These are phyloP conservation scores for Epizoanthus fatuus DNA, from an alignment of 92 coral and sea anemone genomes.

Conservation along the genomic window DNA sequence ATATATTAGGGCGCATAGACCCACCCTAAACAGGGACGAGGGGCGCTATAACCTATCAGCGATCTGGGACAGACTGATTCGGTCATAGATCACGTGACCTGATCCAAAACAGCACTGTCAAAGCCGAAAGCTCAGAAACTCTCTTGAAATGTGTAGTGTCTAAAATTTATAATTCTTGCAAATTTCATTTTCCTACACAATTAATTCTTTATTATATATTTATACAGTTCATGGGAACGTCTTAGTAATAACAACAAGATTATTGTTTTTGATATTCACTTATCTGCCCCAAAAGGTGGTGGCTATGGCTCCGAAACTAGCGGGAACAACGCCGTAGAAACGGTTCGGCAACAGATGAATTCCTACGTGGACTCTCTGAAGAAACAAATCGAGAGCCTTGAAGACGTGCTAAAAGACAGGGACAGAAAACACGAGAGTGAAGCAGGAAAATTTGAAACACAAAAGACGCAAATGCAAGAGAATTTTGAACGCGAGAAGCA, in stretches of 20 bases:
- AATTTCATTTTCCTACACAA: too few species aligned
- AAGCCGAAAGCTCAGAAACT: too few species aligned
- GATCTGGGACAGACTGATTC: too few species aligned
- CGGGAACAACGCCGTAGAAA: slow-evolving; percentile 16
- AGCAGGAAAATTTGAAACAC: slow-evolving; percentile 68
- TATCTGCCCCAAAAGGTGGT: neutral
- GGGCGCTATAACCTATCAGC: too few species aligned
- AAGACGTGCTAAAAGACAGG: slow-evolving; percentile 60
- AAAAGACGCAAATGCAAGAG: slow-evolving; percentile 74
- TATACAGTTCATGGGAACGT: neutral
- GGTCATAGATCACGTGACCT: too few species aligned
- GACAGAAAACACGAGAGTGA: slow-evolving; percentile 81
- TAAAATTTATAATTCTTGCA: too few species aligned
- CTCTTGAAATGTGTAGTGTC: too few species aligned
- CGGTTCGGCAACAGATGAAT: slow-evolving; percentile 15
- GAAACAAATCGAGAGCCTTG: slow-evolving; percentile 74
- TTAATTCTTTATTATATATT: too few species aligned
- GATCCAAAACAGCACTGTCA: too few species aligned
- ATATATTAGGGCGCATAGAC: too few species aligned
- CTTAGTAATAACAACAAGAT: neutral
- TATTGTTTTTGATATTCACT: neutral
- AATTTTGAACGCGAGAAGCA: slow-evolving; percentile 83
- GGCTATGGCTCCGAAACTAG: slow-evolving; percentile 3
- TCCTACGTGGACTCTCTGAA: slow-evolving; percentile 60
- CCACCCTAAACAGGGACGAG: too few species aligned